Conservation (phyloP, 2,797 vertebrate genomes). For the Acrossocheilus fasciatus region DNA sequence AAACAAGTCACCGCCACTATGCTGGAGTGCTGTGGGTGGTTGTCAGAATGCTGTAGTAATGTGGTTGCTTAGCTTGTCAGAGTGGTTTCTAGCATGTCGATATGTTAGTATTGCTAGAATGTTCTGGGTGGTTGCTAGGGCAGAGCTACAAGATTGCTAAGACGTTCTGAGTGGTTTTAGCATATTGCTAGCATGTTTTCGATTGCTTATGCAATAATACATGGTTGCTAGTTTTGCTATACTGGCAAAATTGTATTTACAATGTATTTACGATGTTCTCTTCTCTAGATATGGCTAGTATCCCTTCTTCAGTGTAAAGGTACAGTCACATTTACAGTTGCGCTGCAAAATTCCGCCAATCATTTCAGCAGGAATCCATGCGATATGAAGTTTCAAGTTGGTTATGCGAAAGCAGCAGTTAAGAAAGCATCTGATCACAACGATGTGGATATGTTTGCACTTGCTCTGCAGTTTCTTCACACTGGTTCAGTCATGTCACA, state of each 20-base stretch:
- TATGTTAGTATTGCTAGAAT: background rate
- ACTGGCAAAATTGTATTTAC: background rate
- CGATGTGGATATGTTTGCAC: too few species aligned
- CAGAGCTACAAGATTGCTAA: background rate
- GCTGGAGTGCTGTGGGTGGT: background rate
- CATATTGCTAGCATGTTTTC: background rate
- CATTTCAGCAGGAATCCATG: background rate
- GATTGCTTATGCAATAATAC: too few species aligned
- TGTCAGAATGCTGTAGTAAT: slow-evolving; percentile 2
- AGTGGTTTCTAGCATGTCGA: background rate
- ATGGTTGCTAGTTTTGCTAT: background rate
- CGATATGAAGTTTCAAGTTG: background rate
- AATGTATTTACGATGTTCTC: background rate
- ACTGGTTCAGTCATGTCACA: too few species aligned
- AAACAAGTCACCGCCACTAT: slow-evolving; percentile 4
- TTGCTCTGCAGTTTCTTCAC: too few species aligned
- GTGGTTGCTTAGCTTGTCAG: slow-evolving; percentile 1
- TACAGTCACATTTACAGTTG: background rate
- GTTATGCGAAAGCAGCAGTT: background rate
- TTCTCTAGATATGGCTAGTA: background rate
- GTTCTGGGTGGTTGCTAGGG: background rate
- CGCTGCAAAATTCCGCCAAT: background rate
- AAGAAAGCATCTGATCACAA: too few species aligned
- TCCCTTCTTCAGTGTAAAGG: background rate
- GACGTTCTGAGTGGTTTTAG: background rate